Evolutionary conservation across 1,140 invertebrate species (phyloP).

Genomic region (Meloidogyne floridensis): DNA sequence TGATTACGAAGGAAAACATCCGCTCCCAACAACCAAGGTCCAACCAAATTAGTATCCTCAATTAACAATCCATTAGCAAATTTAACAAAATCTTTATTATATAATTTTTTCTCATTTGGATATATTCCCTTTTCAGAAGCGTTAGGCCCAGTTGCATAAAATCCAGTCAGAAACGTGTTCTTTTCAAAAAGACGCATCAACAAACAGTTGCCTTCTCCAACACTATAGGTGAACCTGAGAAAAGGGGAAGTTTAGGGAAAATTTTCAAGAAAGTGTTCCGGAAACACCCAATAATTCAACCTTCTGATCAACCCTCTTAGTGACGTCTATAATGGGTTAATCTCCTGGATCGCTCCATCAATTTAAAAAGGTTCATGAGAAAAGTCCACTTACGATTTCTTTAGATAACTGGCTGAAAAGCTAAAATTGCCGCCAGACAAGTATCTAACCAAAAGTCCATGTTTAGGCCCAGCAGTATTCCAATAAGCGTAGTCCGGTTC

Average conservation of each 20-base stretch:
- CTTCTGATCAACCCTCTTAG: neutral
- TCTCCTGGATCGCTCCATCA: neutral
- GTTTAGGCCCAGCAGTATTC: neutral
- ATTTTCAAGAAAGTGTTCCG: neutral
- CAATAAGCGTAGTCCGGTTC: neutral
- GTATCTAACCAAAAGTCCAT: neutral
- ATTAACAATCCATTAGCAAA: neutral
- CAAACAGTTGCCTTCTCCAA: neutral
- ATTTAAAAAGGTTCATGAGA: neutral
- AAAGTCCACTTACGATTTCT: neutral
- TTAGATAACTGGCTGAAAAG: neutral
- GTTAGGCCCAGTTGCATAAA: neutral
- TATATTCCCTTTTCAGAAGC: neutral
- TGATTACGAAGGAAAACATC: neutral
- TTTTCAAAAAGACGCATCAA: neutral
- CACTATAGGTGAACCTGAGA: neutral
- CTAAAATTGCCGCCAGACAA: neutral
- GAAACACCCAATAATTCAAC: no score
- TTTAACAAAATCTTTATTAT: neutral
- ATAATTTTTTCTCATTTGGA: neutral
- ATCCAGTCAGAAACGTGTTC: neutral
- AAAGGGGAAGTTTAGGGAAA: neutral
- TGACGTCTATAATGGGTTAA: neutral
- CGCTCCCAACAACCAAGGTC: neutral
- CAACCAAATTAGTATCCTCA: neutral